Base-by-base conservation (phyloP, 2,113 vertebrate genomes). In the Rafetus swinhoei region DNA sequence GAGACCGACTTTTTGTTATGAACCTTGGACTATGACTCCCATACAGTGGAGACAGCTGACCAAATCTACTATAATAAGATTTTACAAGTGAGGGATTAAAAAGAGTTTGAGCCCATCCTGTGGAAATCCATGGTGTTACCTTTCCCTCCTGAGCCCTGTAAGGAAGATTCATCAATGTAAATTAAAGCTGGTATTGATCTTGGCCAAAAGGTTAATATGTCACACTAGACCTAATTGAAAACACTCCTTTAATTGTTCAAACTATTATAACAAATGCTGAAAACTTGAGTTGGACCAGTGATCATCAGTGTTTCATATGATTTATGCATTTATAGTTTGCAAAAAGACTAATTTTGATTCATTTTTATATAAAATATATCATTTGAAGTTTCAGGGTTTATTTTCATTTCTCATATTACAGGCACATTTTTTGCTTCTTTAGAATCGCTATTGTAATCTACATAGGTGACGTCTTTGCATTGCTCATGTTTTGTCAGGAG, bases 11-110 rank as follows among this genome's bases (percentile, higher is more conserved):
- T 45, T 57, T 79, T 22, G 14, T 74, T 86, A 77, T 85, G 7
- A 6, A 54, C 35, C 50, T 45, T 77, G 74, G 24, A 77, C 24
- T 50, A 13, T 16, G 59, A 62, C 50, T 50, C n/a, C 32, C 65
- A 54, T 11, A 15, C 0, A 2, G 8, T 0, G 0, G 57, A 50
- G 79, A 79, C 25, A 9, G 1, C 76, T 52, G 0, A 72, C n/a
- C 65, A 35, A 24, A 1, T 32, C 62, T 27, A 1, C 59, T 19
- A 11, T 24, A 72, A 35, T 18, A 55, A 82, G 50, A 79, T 62
- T 14, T 79, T 39, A 2, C 11, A 12, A n/a, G 4, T 1, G 2
- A 54, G n/a, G 14, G 55, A 12, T 1, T 1, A 52, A 74, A 54
- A 74, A 45, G 69, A 14, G 14, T 50, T 59, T 22, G 13, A 56